phyloP scores from a whole-genome alignment of 2,888 invertebrate genomes.

The Opisthograptis luteolata region DNA sequence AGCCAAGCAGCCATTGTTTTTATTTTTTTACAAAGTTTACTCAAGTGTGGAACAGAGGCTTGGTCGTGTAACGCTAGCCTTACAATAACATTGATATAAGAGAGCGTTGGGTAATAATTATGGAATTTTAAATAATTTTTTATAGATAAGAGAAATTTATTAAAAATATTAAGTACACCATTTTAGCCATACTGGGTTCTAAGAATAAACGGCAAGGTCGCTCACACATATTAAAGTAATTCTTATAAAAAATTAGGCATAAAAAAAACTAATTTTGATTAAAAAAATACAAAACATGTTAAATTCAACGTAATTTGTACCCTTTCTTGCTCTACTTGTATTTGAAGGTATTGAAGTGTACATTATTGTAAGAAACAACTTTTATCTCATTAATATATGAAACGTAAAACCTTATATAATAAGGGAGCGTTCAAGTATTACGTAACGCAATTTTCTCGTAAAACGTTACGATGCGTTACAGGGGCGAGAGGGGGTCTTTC shows the following conservation, averaged over 20 bases:
- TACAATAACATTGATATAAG: constrained; percentile 26
- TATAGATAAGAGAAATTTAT: constrained; percentile 23
- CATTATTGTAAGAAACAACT: neutral
- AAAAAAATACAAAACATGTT: constrained; percentile 40
- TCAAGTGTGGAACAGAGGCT: neutral
- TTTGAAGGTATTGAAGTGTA: constrained; percentile 7
- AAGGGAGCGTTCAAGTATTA: no score
- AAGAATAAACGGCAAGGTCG: constrained; percentile 31
- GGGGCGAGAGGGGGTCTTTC: no score
- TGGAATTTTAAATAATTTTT: constrained; percentile 24
- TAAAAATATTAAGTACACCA: constrained; percentile 43
- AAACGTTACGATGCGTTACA: no score
- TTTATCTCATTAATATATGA: neutral
- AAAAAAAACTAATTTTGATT: constrained; percentile 42
- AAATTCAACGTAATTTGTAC: constrained; percentile 32
- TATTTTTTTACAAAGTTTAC: no score
- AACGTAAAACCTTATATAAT: no score
- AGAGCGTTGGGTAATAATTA: constrained; percentile 36
- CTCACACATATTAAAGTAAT: constrained; percentile 40
- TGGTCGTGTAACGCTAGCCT: constrained; percentile 20
- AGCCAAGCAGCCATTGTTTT: no score
- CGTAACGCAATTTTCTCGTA: no score
- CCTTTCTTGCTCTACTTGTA: constrained; percentile 22
- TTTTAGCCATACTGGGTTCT: constrained; percentile 20
- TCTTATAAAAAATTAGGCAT: constrained; percentile 33